Evolutionary conservation across 2,113 vertebrate genomes (phyloP).

Genomic region (Phrynosoma platyrhinos): DNA sequence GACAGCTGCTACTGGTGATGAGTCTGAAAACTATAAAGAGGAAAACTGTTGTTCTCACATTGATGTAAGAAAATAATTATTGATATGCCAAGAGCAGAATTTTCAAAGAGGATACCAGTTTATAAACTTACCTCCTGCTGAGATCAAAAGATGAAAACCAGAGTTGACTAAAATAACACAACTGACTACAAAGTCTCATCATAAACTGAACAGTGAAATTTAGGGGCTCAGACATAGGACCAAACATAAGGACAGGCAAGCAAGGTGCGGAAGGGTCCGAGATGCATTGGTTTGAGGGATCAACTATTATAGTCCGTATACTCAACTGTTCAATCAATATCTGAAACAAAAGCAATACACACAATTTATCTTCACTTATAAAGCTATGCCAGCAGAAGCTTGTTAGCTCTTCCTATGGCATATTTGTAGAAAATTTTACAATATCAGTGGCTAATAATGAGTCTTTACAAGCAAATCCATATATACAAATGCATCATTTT

Average conservation of each 20-base stretch:
- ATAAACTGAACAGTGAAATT: not conserved
- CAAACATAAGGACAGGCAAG: not conserved
- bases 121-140: constrained; percentile 9
- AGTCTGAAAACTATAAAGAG: not conserved
- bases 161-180: not conserved
- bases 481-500: too few relatives aligned
- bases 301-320: not conserved
- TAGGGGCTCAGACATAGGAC: not conserved
- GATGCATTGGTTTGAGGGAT: not conserved
- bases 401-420: too few relatives aligned
- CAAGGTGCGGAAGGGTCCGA: not conserved
- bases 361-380: too few relatives aligned
- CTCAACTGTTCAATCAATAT: not conserved
- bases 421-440: too few relatives aligned
- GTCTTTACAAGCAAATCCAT: too few relatives aligned
- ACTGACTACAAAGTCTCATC: not conserved
- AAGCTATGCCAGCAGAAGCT: too few relatives aligned
- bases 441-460: too few relatives aligned
- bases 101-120: constrained; percentile 27
- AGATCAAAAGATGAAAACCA: constrained; percentile 38
- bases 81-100: not conserved
- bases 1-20: constrained; percentile 16
- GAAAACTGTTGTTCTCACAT: not conserved
- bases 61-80: not conserved
- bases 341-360: too few relatives aligned